A percentile compares a stretch with the other conserved stretches of the same genome.
Conservation (phyloP, 2,888 invertebrate genomes). For the Phalera bucephala region DNA sequence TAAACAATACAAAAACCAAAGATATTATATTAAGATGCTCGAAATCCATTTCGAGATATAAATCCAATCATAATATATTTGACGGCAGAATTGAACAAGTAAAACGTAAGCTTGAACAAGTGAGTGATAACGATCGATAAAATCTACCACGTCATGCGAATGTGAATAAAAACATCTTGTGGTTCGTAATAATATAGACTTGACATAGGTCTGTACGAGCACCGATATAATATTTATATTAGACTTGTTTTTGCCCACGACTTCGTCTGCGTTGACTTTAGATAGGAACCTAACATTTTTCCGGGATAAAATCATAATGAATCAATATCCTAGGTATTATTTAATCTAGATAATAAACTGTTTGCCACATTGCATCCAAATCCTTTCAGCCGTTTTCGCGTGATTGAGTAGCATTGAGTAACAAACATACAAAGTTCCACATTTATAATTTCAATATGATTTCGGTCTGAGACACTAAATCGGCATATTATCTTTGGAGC, state of each 20-base stretch:
- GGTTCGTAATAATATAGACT: conserved; percentile 13
- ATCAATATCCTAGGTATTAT: too few relatives aligned
- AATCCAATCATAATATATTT: conserved; percentile 24
- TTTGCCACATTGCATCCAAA: too few relatives aligned
- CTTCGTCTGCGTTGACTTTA: too few relatives aligned
- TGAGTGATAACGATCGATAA: conserved; percentile 46
- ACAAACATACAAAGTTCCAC: too few relatives aligned
- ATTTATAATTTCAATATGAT: too few relatives aligned
- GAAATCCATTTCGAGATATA: conserved; percentile 20
- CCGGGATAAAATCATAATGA: too few relatives aligned
- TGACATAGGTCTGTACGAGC: conserved; percentile 8
- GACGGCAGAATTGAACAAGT: conserved; percentile 27
- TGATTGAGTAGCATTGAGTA: too few relatives aligned
- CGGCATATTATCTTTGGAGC: conserved; percentile 8
- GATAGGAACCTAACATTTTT: too few relatives aligned
- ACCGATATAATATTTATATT: too few relatives aligned
- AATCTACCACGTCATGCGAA: conserved; percentile 46
- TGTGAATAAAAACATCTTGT: conserved; percentile 24
- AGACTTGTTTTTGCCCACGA: too few relatives aligned
- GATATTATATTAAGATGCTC: conserved; percentile 12
- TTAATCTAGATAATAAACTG: too few relatives aligned
- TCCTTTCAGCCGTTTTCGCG: too few relatives aligned
- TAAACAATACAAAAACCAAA: conserved; percentile 9
- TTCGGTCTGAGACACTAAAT: conserved; percentile 13
- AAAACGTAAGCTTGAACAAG: conserved; percentile 33